These are phyloP conservation scores for Clarias macrocephalus DNA, from an alignment of 2,113 vertebrate genomes.

Conservation along the genomic window DNA sequence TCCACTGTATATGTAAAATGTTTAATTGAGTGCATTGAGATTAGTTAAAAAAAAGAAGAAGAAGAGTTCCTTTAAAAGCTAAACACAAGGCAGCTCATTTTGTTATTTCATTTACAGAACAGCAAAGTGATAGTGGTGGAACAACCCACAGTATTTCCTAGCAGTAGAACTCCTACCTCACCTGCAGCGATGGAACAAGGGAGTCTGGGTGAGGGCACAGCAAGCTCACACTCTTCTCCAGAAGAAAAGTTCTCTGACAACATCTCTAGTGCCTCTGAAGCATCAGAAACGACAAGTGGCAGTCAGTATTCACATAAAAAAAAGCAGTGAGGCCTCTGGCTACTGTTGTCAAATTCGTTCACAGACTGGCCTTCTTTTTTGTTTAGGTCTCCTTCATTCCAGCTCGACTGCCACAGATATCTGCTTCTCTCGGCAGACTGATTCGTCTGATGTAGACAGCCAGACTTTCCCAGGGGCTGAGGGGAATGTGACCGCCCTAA, in stretches of 20 bases:
- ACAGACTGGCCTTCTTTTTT: background rate
- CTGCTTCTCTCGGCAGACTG: conserved; percentile 80
- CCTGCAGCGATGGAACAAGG: conserved; percentile 66
- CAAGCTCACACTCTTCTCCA: conserved; percentile 70
- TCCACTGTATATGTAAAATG: too few species aligned
- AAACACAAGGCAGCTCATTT: background rate
- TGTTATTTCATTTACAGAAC: conserved; percentile 66
- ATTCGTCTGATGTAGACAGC: conserved; percentile 81
- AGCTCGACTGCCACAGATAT: conserved; percentile 73
- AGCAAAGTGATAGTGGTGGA: conserved; percentile 80
- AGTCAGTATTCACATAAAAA: conserved; percentile 68
- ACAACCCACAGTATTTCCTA: conserved; percentile 78
- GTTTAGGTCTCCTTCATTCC: conserved; percentile 71
- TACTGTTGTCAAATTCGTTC: background rate
- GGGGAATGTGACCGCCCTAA: conserved; percentile 79
- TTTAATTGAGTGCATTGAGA: background rate
- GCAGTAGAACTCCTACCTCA: conserved; percentile 68
- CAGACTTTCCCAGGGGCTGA: conserved; percentile 78
- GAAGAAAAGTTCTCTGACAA: conserved; percentile 86
- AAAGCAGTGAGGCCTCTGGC: background rate
- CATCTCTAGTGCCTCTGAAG: conserved; percentile 85
- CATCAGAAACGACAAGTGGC: conserved; percentile 80
- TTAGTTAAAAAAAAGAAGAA: background rate
- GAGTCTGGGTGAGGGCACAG: conserved; percentile 55
- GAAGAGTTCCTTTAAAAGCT: background rate